Conservation (phyloP, 2,888 invertebrate genomes). For the Eupsilia transversa region DNA sequence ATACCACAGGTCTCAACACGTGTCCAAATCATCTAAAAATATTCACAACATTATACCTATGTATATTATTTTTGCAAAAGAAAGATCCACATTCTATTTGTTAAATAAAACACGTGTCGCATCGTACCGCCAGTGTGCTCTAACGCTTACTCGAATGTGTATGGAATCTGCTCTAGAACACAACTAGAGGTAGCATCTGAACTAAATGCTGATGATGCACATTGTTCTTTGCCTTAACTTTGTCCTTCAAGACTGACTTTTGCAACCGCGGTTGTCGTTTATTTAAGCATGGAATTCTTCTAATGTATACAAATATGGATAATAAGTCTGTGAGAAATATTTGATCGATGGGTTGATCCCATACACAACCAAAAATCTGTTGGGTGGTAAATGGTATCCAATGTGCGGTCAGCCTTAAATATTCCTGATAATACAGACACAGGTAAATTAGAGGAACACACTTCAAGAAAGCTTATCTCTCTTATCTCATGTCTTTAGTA, state of each 20-base stretch:
- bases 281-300: neutral
- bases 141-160: neutral
- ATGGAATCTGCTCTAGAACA: conserved; percentile 13
- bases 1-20: neutral
- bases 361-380: conserved; percentile 2
- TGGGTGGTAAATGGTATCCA: conserved; percentile 2
- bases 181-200: neutral
- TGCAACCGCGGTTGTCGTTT: neutral
- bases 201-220: neutral
- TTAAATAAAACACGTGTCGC: conserved; percentile 15
- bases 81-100: neutral
- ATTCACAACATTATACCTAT: neutral
- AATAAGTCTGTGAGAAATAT: neutral
- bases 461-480: neutral
- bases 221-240: conserved; percentile 8
- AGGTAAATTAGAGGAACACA: conserved; percentile 41
- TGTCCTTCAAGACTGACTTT: conserved; percentile 5
- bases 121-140: conserved; percentile 6
- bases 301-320: neutral
- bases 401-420: conserved; percentile 52
- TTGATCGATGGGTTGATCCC: neutral
- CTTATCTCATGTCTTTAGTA: neutral
- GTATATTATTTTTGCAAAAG: conserved; percentile 7
- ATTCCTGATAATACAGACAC: conserved; percentile 18
- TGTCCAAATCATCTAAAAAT: neutral